Evolutionary conservation across 2,113 vertebrate genomes (phyloP).

Genomic region (Phaethon lepturus): DNA sequence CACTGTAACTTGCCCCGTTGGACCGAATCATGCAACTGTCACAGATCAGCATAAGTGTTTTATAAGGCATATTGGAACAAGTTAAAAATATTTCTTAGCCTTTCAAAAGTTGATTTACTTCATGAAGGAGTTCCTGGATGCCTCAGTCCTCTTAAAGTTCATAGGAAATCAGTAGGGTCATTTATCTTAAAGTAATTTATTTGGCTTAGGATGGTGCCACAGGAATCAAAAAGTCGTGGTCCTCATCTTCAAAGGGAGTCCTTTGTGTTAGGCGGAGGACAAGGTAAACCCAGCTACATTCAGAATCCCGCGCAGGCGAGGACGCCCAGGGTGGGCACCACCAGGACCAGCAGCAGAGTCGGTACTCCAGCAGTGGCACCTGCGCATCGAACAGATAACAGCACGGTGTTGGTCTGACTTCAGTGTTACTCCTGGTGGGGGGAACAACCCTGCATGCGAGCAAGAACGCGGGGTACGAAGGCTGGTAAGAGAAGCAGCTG

Average conservation of each 20-base stretch:
- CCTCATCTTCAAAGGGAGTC: constrained; percentile 80
- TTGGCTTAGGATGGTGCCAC: constrained; percentile 83
- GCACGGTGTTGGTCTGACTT: not conserved
- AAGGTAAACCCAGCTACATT: constrained; percentile 85
- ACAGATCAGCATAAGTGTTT: constrained; percentile 90
- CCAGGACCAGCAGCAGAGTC: constrained; percentile 72
- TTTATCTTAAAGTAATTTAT: constrained; percentile 82
- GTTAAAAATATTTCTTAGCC: constrained; percentile 88
- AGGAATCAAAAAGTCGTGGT: constrained; percentile 79
- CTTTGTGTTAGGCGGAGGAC: constrained; percentile 78
- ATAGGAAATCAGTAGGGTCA: constrained; percentile 76
- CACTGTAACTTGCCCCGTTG: constrained; percentile 81
- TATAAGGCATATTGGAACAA: constrained; percentile 99
- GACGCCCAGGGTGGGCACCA: constrained; percentile 80
- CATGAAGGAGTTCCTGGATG: constrained; percentile 85
- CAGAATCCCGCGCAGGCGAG: constrained; percentile 87
- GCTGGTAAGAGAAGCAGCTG: not conserved
- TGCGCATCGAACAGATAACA: constrained; percentile 29
- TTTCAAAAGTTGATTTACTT: constrained; percentile 85
- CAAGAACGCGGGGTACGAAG: not conserved
- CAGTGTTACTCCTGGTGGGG: rapidly evolving
- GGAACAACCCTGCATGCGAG: not conserved
- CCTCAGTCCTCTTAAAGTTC: constrained; percentile 82
- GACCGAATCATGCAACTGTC: constrained; percentile 87
- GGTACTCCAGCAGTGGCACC: constrained; percentile 73